Evolutionary conservation across 2,797 vertebrate genomes (phyloP), one percentile per base, ranked within the genome.

Genomic region (Limosa lapponica): DNA sequence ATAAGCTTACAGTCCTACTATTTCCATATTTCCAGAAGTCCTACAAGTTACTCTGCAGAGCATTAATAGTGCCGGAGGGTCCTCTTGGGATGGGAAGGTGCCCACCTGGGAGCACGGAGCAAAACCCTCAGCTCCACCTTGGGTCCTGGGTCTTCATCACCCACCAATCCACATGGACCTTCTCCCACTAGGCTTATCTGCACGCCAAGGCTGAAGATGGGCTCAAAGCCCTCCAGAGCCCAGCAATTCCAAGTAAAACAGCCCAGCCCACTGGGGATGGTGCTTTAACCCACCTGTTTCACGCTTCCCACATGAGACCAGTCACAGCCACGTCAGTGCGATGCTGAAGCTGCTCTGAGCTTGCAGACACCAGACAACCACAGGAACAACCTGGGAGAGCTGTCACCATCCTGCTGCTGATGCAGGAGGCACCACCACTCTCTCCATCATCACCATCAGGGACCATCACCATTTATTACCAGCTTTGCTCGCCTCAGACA

Each of bases 251-350:
- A 52, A 58, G 11, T 23, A 27, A 71, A 90, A 81, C 0, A 5
- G 30, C 24, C 2, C 3, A 81, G 27, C 28, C 65, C 41, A 23
- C 37, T 7, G 11, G 30, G 11, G 24, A 65, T 1, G 4, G 10
- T 44, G 61, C 44, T 90, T 73, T n/a, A 78, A 72, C 8, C 30
- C 57, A 49, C 14, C 1, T 1, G 0, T 23, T 80, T 59, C 49
- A 57, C 0, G 0, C 11, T 46, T 86, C 16, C 65, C 65, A 36
- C 0, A 0, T 1, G 4, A 82, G 18, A 32, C 28, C 12, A 7
- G 30, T 55, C 39, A 66, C 43, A 72, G 59, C 19, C 74, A 73
- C 0, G 0, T 0, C 0, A 1, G 15, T 2, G 4, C 0, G 4
- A n/a, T 22, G 30, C 37, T 82, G 16, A 78, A 82, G 72, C 16